Base-by-base conservation (phyloP, 2,888 invertebrate species). In the Tetragnatha montana region DNA sequence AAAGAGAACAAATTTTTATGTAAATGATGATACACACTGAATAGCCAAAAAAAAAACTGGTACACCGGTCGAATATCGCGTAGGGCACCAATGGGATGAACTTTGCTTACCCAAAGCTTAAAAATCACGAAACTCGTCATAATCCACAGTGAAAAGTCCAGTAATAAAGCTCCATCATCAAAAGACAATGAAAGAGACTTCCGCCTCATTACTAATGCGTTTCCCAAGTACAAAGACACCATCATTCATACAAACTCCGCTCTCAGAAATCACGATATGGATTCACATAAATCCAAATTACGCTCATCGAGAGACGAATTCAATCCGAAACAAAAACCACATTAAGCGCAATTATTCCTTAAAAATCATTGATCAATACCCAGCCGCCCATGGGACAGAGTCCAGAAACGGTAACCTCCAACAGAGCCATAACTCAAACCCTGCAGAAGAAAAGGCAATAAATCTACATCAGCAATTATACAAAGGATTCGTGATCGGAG, bases 381-480 rank as follows among this genome's bases (percentile, higher is more conserved):
- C 60, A 60, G 17, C 60, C 60, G 69, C n/a, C 80, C 82, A 82
- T 82, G 74, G 74, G 60, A 81, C 81, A 73, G n/a, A n/a, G 68
- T 35, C 73, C 60, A 60, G 82, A 82, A 73, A 60, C 74, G 35
- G 74, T 82, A 74, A 51, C 60, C 51, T 70, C 22, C 51, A 71
- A 22, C 71, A 19, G 22, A 21, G 51, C 50, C 51, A 82, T 82
- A 60, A 60, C 60, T 60, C 19, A 74, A 74, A 82, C 51, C 73
- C 47, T 76, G 19, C 7, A 21, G 22, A 60, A 78, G 51, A 60
- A 80, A 69, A 3, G 75, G 47, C 47, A 35, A 83, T 83, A 83
- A 83, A 83, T 83, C 75, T 75, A 69, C 83, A 76, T 83, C 17
- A 7, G 50, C 69, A 83, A 83, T 83, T 83, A 75, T 71, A 68